A percentile compares a stretch with the other conserved stretches of the same genome.
Evolutionary conservation across 1,140 invertebrate species (phyloP).

Genomic region (Magallana ariakensis): DNA sequence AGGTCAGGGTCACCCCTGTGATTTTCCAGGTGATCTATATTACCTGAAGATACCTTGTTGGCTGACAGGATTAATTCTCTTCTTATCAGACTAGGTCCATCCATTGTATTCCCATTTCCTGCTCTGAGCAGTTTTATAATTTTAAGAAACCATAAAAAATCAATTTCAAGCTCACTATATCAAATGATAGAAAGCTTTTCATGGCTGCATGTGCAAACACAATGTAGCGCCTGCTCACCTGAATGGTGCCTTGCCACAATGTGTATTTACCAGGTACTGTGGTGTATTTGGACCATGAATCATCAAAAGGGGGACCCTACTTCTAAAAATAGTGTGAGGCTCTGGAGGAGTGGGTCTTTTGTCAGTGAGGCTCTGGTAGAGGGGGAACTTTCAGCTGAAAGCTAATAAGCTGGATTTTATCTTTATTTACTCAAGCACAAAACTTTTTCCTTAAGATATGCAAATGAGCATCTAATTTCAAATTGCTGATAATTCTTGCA

Average conservation of each 20-base stretch:
- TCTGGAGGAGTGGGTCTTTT: slow-evolving; percentile 37
- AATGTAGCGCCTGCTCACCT: neutral
- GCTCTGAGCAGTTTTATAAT: neutral
- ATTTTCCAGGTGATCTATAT: neutral
- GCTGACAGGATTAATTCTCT: neutral
- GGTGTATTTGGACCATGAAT: neutral
- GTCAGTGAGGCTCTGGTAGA: neutral
- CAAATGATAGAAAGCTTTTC: neutral
- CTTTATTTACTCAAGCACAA: neutral
- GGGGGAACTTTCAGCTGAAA: neutral
- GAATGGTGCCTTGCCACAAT: neutral
- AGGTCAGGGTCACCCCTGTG: neutral
- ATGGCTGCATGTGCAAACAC: neutral
- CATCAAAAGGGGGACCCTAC: neutral
- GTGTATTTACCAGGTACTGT: slow-evolving; percentile 17
- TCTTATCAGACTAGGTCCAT: neutral
- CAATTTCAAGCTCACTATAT: neutral
- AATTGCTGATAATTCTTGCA: neutral
- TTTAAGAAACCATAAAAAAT: neutral
- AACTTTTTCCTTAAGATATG: neutral
- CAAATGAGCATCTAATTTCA: neutral
- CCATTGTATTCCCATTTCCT: neutral
- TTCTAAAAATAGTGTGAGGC: slow-evolving; percentile 40
- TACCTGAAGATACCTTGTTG: neutral
- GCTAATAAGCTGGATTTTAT: neutral